Percentiles rank a stretch among this genome's conserved stretches.
These are phyloP conservation scores for Drosophila differens DNA, from an alignment of 2,888 invertebrate genomes.

Conservation along the genomic window DNA sequence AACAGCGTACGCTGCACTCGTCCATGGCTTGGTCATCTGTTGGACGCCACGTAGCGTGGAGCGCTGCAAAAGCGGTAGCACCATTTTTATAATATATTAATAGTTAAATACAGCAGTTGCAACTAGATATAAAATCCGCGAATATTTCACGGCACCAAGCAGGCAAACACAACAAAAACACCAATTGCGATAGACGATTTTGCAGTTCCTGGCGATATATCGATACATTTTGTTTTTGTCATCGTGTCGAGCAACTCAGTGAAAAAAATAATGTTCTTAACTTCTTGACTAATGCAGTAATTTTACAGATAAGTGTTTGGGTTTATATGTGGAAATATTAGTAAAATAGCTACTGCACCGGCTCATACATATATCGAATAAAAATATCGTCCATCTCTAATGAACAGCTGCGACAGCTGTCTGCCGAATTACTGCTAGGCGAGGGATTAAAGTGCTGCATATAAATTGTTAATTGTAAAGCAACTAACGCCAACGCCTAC, in stretches of 20 bases:
- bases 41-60: conserved; percentile 77
- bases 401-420: conserved; percentile 52
- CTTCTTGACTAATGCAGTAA: no score
- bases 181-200: conserved; percentile 37
- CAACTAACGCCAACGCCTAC: conserved; percentile 18
- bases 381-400: conserved; percentile 32
- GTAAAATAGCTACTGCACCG: not conserved
- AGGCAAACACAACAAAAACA: conserved; percentile 56
- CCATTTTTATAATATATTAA: conserved; percentile 66
- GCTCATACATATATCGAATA: not conserved
- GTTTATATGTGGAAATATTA: not conserved
- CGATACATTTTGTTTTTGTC: conserved; percentile 23
- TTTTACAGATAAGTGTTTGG: not conserved
- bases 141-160: conserved; percentile 41
- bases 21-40: conserved; percentile 75
- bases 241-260: no score
- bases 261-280: not conserved
- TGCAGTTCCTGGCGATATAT: conserved; percentile 7
- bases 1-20: conserved; percentile 51
- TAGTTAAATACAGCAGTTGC: conserved; percentile 36
- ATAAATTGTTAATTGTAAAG: conserved; percentile 28
- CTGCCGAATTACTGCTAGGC: conserved; percentile 40
- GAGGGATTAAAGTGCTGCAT: conserved; percentile 25
- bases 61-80: conserved; percentile 76
- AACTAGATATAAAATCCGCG: conserved; percentile 46